Evolutionary conservation across 2,797 vertebrate species (phyloP).

Genomic region (Oreochromis mossambicus): DNA sequence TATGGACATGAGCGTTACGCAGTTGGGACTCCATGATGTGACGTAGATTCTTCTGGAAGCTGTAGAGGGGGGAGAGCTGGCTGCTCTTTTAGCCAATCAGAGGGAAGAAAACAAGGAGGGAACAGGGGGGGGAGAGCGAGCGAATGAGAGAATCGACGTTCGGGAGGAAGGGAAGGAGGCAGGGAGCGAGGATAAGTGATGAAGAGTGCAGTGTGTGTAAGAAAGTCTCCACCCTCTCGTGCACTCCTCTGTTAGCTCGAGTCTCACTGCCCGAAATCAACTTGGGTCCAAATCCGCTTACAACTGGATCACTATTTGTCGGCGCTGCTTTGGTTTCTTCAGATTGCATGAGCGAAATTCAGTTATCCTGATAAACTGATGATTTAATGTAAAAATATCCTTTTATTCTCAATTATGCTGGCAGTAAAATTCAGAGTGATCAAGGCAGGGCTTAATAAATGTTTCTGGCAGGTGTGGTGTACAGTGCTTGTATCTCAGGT

Average conservation of each 20-base stretch:
- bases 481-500: constrained; percentile 6
- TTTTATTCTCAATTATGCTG: background rate
- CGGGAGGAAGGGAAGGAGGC: constrained; percentile 40
- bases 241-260: constrained; percentile 33
- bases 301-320: constrained; percentile 53
- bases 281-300: constrained; percentile 63
- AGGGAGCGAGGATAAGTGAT: constrained; percentile 39
- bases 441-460: background rate
- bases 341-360: background rate
- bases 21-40: constrained; percentile 57
- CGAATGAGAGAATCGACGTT: constrained; percentile 20
- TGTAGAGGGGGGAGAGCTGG: constrained; percentile 39
- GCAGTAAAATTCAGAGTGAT: background rate
- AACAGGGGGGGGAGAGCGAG: background rate
- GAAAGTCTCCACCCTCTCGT: constrained; percentile 50
- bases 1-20: constrained; percentile 31
- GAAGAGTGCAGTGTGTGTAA: constrained; percentile 35
- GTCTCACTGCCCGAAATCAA: constrained; percentile 61
- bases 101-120: constrained; percentile 32
- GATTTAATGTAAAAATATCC: background rate
- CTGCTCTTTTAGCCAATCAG: constrained; percentile 63
- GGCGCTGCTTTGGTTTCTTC: background rate
- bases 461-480: background rate
- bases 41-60: constrained; percentile 65
- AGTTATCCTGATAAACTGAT: background rate